Base-by-base conservation (phyloP, 2,888 invertebrate species). In the Eilema caniola region DNA sequence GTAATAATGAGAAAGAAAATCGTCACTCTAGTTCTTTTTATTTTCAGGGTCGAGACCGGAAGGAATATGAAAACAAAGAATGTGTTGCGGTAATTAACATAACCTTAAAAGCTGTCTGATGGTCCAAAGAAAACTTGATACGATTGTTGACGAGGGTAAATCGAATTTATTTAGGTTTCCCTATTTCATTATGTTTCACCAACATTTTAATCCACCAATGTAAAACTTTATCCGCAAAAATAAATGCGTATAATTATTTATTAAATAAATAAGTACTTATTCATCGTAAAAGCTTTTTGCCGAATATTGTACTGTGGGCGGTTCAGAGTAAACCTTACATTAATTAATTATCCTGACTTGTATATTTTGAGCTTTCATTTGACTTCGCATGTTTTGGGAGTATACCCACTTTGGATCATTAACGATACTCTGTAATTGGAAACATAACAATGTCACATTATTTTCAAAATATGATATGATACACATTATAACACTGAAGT, bases 81-180 rank as follows among this genome's bases (percentile, higher is more conserved):
- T n/a, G n/a, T n/a, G n/a, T n/a, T n/a, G n/a, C n/a, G n/a, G n/a
- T n/a, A n/a, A 28, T 53, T n/a, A 53, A 53, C 20, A 53, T 53
- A 53, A 20, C 53, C 4, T 20, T 47, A 20, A 47, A 7, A 41
- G 16, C 41, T 41, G 47, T 47, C 1, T 20, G 20, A 37, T 37
- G 0, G 47, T 47, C 20, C 0, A 20, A 16, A 41, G 16, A 41
- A 20, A 5, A 47, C 3, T 20, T n/a, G n/a, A 53, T 12, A 16
- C 16, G 41, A 41, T 3, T 10, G 11, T 41, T 41, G 10, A 20
- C 20, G 20, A 20, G 25, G 24, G 62, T 73, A 64, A 62, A 59
- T 41, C 23, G 11, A 70, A 23, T n/a, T 41, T 59, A 65, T 66
- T 76, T 79, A 69, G 72, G 71, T 62, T 53, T 16, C 53, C n/a